A percentile compares a stretch with the other conserved stretches of the same genome.
Conservation (phyloP, 2,113 vertebrate genomes). For the Hippocampus mohnikei region DNA sequence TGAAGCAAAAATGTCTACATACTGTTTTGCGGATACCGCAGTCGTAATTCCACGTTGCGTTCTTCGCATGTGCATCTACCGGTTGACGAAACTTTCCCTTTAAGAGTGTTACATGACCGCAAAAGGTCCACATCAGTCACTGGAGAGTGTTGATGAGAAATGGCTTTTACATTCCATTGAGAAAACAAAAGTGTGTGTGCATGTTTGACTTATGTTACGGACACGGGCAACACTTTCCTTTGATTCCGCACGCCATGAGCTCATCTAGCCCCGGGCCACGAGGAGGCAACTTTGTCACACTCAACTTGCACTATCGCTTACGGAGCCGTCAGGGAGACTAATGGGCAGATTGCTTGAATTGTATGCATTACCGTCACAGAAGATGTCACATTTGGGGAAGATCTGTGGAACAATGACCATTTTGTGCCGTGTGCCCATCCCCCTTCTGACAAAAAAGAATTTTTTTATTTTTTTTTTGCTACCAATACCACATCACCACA, state of each 20-base stretch:
- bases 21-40: not conserved
- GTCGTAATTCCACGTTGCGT: not conserved
- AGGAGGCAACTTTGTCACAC: constrained; percentile 61
- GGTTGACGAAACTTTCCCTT: not conserved
- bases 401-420: not conserved
- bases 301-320: constrained; percentile 60
- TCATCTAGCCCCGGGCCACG: constrained; percentile 56
- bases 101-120: not conserved
- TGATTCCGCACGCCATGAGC: constrained; percentile 61
- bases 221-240: constrained; percentile 53
- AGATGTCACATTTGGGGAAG: constrained; percentile 5
- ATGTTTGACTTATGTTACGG: constrained; percentile 47
- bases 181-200: constrained; percentile 33
- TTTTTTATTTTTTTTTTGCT: constrained; percentile 26
- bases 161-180: constrained; percentile 41
- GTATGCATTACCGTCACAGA: not conserved
- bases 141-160: constrained; percentile 13
- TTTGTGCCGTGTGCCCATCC: not conserved
- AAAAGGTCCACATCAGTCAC: not conserved
- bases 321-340: constrained; percentile 50
- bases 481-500: constrained; percentile 34
- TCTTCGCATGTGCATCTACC: not conserved
- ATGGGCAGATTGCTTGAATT: constrained; percentile 14
- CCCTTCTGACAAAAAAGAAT: not conserved
- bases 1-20: not conserved